Conservation (phyloP, 1,140 invertebrate species). For the Lordiphosa stackelbergi region DNA sequence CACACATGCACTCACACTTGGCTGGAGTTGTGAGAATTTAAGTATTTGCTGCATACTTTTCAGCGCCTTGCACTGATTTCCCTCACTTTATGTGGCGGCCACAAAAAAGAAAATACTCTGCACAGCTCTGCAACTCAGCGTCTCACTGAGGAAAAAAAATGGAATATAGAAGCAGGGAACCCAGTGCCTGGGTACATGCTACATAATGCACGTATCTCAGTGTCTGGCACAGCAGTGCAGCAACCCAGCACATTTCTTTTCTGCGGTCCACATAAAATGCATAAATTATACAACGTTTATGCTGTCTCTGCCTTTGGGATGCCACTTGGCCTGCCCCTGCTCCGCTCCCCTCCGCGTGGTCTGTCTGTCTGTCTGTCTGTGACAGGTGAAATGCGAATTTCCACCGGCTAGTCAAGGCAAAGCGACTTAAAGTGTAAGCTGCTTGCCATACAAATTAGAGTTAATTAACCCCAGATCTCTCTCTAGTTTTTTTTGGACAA, state of each 20-base stretch:
- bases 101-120: constrained; percentile 13
- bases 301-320: constrained; percentile 12
- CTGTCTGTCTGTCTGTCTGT: constrained; percentile 10
- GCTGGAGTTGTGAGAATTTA: constrained; percentile 34
- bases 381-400: constrained; percentile 57
- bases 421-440: constrained; percentile 23
- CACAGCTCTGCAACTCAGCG: constrained; percentile 26
- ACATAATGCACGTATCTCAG: constrained; percentile 69
- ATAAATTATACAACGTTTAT: constrained; percentile 72
- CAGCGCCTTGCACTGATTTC: constrained; percentile 43
- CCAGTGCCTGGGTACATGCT: constrained; percentile 22
- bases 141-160: constrained; percentile 42
- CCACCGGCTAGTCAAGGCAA: constrained; percentile 17
- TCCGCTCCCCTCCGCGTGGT: neutral
- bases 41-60: constrained; percentile 39
- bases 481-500: constrained; percentile 27
- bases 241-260: constrained; percentile 42
- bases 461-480: constrained; percentile 54
- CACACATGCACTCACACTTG: constrained; percentile 1
- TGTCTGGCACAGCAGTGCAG: constrained; percentile 58
- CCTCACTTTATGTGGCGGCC: neutral
- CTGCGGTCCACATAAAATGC: constrained; percentile 70
- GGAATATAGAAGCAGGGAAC: neutral
- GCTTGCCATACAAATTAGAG: constrained; percentile 55
- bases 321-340: neutral